Base-by-base conservation (phyloP, 1,140 invertebrate species). In the Notospermus geniculatus region DNA sequence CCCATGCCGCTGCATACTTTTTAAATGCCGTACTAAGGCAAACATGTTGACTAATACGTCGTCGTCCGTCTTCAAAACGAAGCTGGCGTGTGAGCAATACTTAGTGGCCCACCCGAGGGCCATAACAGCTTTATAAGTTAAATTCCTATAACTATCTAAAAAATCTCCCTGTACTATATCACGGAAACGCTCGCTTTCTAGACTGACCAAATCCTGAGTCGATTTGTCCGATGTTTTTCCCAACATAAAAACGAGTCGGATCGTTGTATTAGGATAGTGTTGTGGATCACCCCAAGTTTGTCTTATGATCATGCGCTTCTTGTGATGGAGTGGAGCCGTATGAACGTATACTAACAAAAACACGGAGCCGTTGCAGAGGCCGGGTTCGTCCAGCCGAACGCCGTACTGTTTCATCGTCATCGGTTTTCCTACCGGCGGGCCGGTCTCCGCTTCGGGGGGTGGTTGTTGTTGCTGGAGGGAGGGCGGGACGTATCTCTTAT, bases 41-140 rank as follows among this genome's bases (percentile, higher is more conserved):
- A 59, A 66, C 4, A 83, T 63, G 68, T 84, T 79, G 13, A 84
- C 69, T 63, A 82, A 83, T 62, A 82, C 79, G 66, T 85, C 84
- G 61, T 85, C 84, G 65, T 85, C 84, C 4, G 79, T 77, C 69
- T 85, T 85, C 52, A 85, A 70, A 39, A 85, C 66, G 65, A 72
- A 82, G 53, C 25, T 63, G 0, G 88, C 88, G 66, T 84, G 81
- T 63, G 69, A 65, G 75, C 82, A 87, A 78, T 88, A 85, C 72
- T 88, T 86, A 5, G 86, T 83, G 45, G 87, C 85, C 88, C 90
- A 94, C 75, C 91, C 90, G n/a, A 93, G 84, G 1, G 85, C 87
- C 86, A 91, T 90, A 2, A 90, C 86, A 78, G 92, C 90, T 79
- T 94, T 94, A 71, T 91, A 91, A 1, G 91, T 92, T 79, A 94